Base-by-base conservation (phyloP, 2,888 invertebrate genomes). In the Lithodes maja region DNA sequence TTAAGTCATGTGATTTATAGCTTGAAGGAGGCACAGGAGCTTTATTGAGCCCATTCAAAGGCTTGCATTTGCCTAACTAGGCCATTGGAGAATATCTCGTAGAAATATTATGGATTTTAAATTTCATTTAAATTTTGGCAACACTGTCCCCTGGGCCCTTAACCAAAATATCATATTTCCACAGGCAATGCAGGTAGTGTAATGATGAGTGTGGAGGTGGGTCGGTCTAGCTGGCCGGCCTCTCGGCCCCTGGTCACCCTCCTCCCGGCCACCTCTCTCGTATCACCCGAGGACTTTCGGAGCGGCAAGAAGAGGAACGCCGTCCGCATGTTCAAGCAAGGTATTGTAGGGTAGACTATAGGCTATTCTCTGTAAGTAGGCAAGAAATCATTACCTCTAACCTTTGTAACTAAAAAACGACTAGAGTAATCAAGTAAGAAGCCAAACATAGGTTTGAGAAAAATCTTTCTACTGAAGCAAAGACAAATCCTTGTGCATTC, bases 161-260 rank as follows among this genome's bases (percentile, higher is more conserved):
- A 33, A 68, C 68, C 68, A 7, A 68, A 33, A 33, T 33, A 33
- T 33, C 33, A 33, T 33, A 33, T 33, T 33, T 33, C n/a, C n/a
- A 2, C 82, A 89, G 89, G 89, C 2, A 89, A 89, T 85, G 80
- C 85, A 17, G 85, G 89, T 7, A 89, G 89, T 78, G 83, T 84
- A n/a, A 91, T 86, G 83, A 54, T 91, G 17, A 84, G 90, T 50
- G 54, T 91, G 12, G 90, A 91, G 50, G 90, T 91, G 53, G 88
- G 90, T 0, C 83, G 90, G 2, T 91, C 90, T 12, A 80, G 83
- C 3, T 85, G 90, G 85, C 85, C 88, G n/a, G 12, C 33, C 2
- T 71, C 33, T 55, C 75, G 82, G 52, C 85, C 89, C 3, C 12
- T 82, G 2, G 82, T 82, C 53, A 78, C 89, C 2, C 77, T 91